Percentiles rank a stretch among this genome's conserved stretches.
phyloP scores from a whole-genome alignment of 2,888 invertebrate species.

The Drosophila peninsularis region DNA sequence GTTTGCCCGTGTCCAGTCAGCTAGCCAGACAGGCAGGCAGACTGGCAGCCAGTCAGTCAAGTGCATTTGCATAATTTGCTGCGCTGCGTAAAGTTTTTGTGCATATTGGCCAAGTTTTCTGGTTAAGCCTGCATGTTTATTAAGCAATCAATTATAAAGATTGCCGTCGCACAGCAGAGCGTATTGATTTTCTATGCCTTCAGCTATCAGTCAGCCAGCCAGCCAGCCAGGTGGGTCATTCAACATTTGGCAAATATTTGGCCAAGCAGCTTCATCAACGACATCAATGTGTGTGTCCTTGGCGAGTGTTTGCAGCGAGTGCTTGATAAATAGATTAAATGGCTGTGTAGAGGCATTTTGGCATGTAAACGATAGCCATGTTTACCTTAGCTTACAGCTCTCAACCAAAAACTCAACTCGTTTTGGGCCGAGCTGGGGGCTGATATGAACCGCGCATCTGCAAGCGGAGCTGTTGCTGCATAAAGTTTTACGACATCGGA shows the following conservation, averaged over 20 bases:
- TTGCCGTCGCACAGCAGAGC: slow-evolving; percentile 21
- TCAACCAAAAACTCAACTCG: slow-evolving; percentile 2
- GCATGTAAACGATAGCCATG: slow-evolving; percentile 57
- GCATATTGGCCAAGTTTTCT: slow-evolving; percentile 65
- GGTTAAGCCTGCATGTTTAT: slow-evolving; percentile 61
- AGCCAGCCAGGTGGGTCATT: slow-evolving; percentile 30
- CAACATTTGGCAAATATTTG: slow-evolving; percentile 51
- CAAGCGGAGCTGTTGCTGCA: slow-evolving; percentile 41
- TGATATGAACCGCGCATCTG: neutral
- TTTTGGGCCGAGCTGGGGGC: neutral
- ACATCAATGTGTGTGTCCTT: slow-evolving; percentile 28
- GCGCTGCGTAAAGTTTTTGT: slow-evolving; percentile 61
- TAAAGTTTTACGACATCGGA: slow-evolving; percentile 71
- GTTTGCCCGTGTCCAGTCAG: slow-evolving; percentile 25
- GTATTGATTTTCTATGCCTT: slow-evolving; percentile 55
- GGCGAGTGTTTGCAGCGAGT: slow-evolving; percentile 58
- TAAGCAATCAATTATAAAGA: slow-evolving; percentile 71
- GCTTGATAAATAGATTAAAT: slow-evolving; percentile 73
- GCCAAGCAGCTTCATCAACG: slow-evolving; percentile 18
- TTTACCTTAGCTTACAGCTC: slow-evolving; percentile 53
- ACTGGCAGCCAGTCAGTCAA: slow-evolving; percentile 32
- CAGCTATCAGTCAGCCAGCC: neutral
- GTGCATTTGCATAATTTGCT: slow-evolving; percentile 75
- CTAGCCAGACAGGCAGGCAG: slow-evolving; percentile 8
- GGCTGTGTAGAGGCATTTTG: slow-evolving; percentile 45